phyloP scores from a whole-genome alignment of 2,797 vertebrate species.

The Pipistrellus kuhlii region DNA sequence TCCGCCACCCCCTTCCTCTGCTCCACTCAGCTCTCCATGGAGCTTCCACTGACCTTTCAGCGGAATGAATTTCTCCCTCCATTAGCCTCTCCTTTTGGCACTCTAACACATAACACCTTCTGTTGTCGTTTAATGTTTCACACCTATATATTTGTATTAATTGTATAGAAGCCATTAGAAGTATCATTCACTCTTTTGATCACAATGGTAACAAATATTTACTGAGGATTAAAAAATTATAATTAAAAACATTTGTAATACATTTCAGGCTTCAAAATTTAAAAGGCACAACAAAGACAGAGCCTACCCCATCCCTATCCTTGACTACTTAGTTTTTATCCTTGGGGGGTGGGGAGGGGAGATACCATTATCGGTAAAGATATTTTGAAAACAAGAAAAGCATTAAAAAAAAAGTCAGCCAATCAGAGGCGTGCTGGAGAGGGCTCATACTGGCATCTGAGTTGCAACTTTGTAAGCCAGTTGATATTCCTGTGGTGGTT shows the following conservation, averaged over 20 bases:
- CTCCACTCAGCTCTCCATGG: not conserved
- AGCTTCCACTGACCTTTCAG: not conserved
- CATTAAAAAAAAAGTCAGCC: not conserved
- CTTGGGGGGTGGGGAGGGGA: rapidly evolving
- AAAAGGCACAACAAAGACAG: not conserved
- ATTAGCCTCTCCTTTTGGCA: not conserved
- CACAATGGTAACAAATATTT: not conserved
- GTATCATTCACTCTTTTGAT: conserved; percentile 4
- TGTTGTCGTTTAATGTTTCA: not conserved
- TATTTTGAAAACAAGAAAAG: conserved; percentile 1
- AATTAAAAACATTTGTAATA: not conserved
- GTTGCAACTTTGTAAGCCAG: not conserved
- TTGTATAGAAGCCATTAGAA: not conserved
- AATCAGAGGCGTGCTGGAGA: not conserved
- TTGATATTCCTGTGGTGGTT: not conserved
- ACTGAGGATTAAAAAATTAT: not conserved
- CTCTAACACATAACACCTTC: not conserved
- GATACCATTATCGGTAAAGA: not conserved
- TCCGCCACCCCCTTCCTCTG: not conserved
- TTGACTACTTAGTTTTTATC: not conserved
- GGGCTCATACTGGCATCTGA: not conserved
- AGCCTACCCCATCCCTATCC: not conserved
- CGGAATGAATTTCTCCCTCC: not conserved
- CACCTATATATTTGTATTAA: not conserved
- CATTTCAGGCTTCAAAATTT: not conserved